These are phyloP conservation scores for Neolamprologus tretocephalus DNA, from an alignment of 2,113 vertebrate species.

Conservation along the genomic window DNA sequence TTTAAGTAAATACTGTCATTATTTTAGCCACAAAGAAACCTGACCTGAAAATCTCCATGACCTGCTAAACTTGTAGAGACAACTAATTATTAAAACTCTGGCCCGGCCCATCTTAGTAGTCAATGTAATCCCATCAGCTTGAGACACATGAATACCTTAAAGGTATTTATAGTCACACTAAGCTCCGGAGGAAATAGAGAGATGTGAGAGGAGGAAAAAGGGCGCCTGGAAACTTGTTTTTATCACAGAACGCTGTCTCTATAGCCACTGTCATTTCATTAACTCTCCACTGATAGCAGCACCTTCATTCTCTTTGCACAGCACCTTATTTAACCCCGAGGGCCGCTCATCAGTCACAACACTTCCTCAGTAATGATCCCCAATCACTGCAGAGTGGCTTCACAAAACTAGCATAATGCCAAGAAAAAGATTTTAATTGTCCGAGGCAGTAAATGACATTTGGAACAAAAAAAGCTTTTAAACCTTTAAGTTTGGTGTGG, in stretches of 20 bases:
- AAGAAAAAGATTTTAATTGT: conserved; percentile 2
- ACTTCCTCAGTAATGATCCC: conserved; percentile 1
- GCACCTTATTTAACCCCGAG: conserved; percentile 7
- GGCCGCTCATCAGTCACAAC: conserved; percentile 12
- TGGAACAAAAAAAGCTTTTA: background rate
- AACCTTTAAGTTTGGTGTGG: background rate
- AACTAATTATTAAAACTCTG: background rate
- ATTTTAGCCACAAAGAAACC: background rate
- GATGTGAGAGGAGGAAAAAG: background rate
- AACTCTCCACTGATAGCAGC: conserved; percentile 6
- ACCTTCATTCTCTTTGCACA: conserved; percentile 11
- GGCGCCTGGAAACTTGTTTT: background rate
- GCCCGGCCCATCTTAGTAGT: background rate
- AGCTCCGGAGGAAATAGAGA: background rate
- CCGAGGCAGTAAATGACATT: background rate
- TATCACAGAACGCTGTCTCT: background rate
- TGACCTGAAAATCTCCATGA: background rate
- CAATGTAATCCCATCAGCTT: background rate
- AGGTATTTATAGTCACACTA: background rate
- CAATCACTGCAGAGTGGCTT: background rate
- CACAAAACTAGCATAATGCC: background rate
- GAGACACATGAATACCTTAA: background rate
- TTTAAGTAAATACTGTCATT: background rate
- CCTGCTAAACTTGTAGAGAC: background rate
- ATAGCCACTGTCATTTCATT: conserved; percentile 1